Conservation (phyloP, 2,888 invertebrate species). For the Beris chalybata region DNA sequence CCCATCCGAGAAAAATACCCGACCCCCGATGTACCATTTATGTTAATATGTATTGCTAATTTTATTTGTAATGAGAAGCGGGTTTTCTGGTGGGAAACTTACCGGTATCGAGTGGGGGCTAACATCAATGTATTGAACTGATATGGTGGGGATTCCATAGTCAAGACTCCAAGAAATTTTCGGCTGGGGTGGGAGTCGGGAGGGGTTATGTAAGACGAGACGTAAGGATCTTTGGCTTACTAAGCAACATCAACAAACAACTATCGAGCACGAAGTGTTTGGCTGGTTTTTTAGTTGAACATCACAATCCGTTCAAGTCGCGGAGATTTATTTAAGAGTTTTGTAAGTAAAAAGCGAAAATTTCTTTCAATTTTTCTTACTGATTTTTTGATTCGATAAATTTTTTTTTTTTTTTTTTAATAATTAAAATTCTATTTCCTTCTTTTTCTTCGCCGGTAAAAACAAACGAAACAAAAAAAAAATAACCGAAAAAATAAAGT, state of each 20-base stretch:
- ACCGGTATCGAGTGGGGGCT: not conserved
- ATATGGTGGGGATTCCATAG: constrained; percentile 8
- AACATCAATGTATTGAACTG: not conserved
- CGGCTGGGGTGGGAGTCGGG: constrained; percentile 14
- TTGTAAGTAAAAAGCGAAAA: constrained; percentile 51
- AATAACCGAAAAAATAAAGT: too few relatives aligned
- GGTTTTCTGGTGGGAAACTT: constrained; percentile 9
- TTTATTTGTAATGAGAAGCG: constrained; percentile 23
- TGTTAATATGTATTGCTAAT: constrained; percentile 30
- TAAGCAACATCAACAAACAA: constrained; percentile 32
- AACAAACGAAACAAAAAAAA: too few relatives aligned
- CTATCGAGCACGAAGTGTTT: constrained; percentile 36
- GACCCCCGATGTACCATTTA: not conserved
- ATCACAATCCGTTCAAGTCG: constrained; percentile 60
- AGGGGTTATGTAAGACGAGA: constrained; percentile 38
- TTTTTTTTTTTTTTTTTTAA: constrained; percentile 1
- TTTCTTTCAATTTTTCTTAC: constrained; percentile 7
- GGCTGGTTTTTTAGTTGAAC: constrained; percentile 56
- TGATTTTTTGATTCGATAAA: not conserved
- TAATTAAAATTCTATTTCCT: not conserved
- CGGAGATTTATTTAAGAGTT: constrained; percentile 55
- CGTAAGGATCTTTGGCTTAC: constrained; percentile 34
- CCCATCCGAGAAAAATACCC: too few relatives aligned
- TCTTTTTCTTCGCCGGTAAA: too few relatives aligned
- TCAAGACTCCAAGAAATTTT: constrained; percentile 1